Conservation (phyloP, 2,113 vertebrate species). For the Etheostoma spectabile region DNA sequence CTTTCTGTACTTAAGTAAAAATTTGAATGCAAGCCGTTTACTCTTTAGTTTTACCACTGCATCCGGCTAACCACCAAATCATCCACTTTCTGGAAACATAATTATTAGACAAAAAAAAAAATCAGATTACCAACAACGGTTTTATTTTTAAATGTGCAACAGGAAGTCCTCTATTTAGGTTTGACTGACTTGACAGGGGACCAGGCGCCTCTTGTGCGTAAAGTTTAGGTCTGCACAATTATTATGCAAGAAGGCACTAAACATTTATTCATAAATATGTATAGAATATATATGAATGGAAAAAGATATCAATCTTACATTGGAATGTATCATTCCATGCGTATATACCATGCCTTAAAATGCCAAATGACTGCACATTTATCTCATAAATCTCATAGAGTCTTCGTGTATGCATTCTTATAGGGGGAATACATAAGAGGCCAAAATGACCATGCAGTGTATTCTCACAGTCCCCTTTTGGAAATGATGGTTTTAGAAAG, state of each 20-base stretch:
- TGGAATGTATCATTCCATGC: background rate
- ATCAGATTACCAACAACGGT: background rate
- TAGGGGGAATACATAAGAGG: constrained; percentile 27
- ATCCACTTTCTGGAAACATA: background rate
- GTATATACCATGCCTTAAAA: constrained; percentile 15
- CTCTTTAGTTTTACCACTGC: background rate
- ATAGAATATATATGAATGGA: background rate
- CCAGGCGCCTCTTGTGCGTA: constrained; percentile 8
- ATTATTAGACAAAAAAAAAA: background rate
- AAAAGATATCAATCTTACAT: background rate
- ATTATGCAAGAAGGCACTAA: constrained; percentile 20
- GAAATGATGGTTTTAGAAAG: background rate
- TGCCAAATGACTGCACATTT: constrained; percentile 27
- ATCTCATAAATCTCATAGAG: constrained; percentile 15
- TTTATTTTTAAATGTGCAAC: constrained; percentile 28
- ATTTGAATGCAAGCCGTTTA: background rate
- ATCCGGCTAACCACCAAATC: background rate
- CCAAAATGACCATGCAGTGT: background rate
- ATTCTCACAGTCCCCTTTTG: constrained; percentile 4
- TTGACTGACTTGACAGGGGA: constrained; percentile 26
- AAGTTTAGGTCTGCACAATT: constrained; percentile 43
- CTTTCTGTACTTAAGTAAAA: too few species aligned
- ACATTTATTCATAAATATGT: constrained; percentile 1
- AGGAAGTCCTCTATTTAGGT: constrained; percentile 14
- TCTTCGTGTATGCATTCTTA: background rate